phyloP scores from a whole-genome alignment of 2,113 vertebrate genomes.

The Zosterops japonicus region DNA sequence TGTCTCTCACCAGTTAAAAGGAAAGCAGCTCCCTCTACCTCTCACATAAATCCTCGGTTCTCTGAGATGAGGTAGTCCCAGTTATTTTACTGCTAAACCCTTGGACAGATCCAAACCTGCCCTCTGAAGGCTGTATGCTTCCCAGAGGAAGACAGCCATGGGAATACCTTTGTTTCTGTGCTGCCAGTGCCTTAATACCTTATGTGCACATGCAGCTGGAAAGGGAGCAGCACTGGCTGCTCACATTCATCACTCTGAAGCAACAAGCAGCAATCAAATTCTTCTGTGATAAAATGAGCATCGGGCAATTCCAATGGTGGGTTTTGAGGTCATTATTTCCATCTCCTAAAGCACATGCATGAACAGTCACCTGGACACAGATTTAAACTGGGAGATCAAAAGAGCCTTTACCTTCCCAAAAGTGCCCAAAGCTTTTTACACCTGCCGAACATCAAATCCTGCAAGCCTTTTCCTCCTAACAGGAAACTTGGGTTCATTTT shows the following conservation, averaged over 20 bases:
- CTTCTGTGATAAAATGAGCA: background rate
- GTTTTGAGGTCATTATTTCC: background rate
- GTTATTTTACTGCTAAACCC: background rate
- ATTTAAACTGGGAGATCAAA: background rate
- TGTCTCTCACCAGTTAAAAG: background rate
- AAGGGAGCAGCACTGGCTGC: background rate
- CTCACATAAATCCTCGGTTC: background rate
- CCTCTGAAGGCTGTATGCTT: background rate
- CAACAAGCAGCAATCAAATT: background rate
- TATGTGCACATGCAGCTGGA: background rate
- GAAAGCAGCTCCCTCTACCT: conserved; percentile 35
- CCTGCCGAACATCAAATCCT: background rate
- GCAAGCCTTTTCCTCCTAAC: background rate
- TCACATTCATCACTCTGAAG: background rate
- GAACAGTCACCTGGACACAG: background rate
- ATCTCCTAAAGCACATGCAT: background rate
- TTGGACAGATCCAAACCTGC: background rate
- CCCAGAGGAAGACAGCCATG: background rate
- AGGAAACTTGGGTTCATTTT: background rate
- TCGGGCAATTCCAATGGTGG: background rate
- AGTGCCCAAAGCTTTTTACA: background rate
- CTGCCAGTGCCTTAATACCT: background rate
- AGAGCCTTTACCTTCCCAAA: background rate
- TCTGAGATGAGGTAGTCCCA: background rate
- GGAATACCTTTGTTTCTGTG: background rate